Conservation (phyloP, 1,140 invertebrate genomes). For the Drosophila nannoptera region DNA sequence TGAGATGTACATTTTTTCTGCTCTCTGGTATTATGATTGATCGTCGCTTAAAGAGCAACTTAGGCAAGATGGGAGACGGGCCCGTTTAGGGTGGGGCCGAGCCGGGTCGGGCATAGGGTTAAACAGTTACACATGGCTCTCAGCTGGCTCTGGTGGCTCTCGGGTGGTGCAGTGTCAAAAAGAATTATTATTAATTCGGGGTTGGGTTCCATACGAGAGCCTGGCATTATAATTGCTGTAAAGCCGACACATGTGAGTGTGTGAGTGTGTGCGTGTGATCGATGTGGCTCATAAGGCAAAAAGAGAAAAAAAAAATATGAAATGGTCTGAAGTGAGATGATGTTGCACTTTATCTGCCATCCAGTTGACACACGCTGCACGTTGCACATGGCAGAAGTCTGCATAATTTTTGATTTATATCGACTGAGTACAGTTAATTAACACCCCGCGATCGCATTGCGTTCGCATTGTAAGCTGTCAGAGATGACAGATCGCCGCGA, state of each 20-base stretch:
- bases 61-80: slow-evolving; percentile 22
- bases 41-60: slow-evolving; percentile 64
- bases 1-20: slow-evolving; percentile 29
- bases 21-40: slow-evolving; percentile 54
- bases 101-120: slow-evolving; percentile 42
- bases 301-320: no score
- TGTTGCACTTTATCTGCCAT: slow-evolving; percentile 50
- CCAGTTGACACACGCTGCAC: slow-evolving; percentile 34
- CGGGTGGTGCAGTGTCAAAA: slow-evolving; percentile 27
- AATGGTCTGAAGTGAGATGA: slow-evolving; percentile 25
- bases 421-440: slow-evolving; percentile 57
- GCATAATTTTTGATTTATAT: slow-evolving; percentile 70
- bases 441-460: slow-evolving; percentile 48
- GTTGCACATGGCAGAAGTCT: slow-evolving; percentile 36
- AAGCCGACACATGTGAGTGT: slow-evolving; percentile 46
- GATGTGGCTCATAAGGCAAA: no score
- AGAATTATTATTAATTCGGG: slow-evolving; percentile 47
- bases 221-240: slow-evolving; percentile 52
- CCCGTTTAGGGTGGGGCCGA: slow-evolving; percentile 19
- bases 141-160: slow-evolving; percentile 12
- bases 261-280: slow-evolving; percentile 1
- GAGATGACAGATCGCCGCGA: slow-evolving; percentile 68
- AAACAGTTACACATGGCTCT: slow-evolving; percentile 64
- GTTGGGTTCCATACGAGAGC: slow-evolving; percentile 35
- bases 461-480: slow-evolving; percentile 60